A percentile compares a stretch with the other conserved stretches of the same genome.
Conservation (phyloP, 23 tunicate genomes). For the Styela clava region DNA sequence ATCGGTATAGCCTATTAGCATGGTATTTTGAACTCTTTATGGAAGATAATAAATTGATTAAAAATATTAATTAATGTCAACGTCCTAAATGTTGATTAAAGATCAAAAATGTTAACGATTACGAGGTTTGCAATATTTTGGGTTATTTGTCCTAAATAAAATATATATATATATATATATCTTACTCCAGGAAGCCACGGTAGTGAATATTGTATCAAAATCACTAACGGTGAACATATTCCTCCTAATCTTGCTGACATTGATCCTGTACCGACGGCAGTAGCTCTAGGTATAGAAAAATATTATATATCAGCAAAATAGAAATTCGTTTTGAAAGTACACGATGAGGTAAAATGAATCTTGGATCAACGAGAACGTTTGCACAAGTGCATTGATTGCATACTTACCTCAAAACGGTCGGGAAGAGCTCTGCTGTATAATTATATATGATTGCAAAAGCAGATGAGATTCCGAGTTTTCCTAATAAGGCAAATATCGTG, state of each 20-base stretch:
- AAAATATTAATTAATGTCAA: no score
- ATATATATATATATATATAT: background rate
- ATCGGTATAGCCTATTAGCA: no score
- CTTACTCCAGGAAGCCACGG: slow-evolving; percentile 89
- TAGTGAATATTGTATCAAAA: slow-evolving; percentile 57
- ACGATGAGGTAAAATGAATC: no score
- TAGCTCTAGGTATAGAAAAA: slow-evolving; percentile 32
- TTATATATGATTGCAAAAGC: slow-evolving; percentile 75
- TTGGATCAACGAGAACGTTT: no score
- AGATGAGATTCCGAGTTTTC: slow-evolving; percentile 78
- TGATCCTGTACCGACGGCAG: slow-evolving; percentile 83
- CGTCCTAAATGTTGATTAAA: no score
- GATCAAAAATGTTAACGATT: no score
- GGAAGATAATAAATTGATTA: no score
- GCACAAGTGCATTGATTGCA: background rate
- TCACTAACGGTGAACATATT: slow-evolving; percentile 64
- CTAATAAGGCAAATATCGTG: slow-evolving; percentile 76
- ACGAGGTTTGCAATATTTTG: no score
- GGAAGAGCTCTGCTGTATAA: slow-evolving; percentile 85
- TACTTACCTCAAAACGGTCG: slow-evolving; percentile 69
- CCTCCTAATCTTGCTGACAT: slow-evolving; percentile 84
- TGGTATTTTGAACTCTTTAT: no score
- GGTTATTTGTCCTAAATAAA: no score
- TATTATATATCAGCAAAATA: background rate
- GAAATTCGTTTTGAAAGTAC: no score